Base-by-base conservation (phyloP, 64 coral and sea anemone species). In the Dendronephthya gigantea region DNA sequence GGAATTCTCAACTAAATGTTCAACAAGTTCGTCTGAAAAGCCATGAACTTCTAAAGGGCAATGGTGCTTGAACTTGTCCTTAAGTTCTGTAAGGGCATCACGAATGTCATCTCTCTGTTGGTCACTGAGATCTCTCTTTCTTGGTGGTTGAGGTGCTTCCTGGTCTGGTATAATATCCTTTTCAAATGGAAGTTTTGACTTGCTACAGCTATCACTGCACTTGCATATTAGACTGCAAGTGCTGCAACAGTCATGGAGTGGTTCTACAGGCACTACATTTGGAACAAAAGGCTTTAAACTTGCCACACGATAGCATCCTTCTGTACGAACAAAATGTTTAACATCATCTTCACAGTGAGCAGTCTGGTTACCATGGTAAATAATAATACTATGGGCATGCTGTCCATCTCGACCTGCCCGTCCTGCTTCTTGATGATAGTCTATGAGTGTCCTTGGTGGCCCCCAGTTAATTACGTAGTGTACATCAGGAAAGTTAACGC, bases 301-400 rank as follows among this genome's bases (percentile, higher is more conserved):
- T 76, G 69, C 69, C 12, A 76, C 69, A 13, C 69, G 31, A 76
- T 76, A 27, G 25, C 69, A 76, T 76, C 35, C 69, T 76, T 27
- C 31, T 31, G 69, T 76, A 15, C 69, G 69, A 13, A 76, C 69
- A 59, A 85, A 85, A 1, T 33, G 33, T 23, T 58, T 85, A 29
- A 85, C 52, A 58, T 85, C 83, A n/a, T 85, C 83, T 85, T 85
- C 83, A 85, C 83, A 85, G 35, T 85, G 83, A 34, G 50, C 52
- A 58, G 52, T 31, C 47, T 85, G 50, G 48, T 85, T 50, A 29
- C 83, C 47, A 85, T 85, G 52, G 35, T 55, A 56, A 35, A 55
- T 55, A 11, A 58, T 85, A 32, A 58, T 56, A 47, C 49, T 34
- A 52, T 85, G 27, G 15, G 83, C 83, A 35, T 39, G 83, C 83